These are phyloP conservation scores for Limanda limanda DNA, from an alignment of 2,113 vertebrate genomes.

Conservation along the genomic window DNA sequence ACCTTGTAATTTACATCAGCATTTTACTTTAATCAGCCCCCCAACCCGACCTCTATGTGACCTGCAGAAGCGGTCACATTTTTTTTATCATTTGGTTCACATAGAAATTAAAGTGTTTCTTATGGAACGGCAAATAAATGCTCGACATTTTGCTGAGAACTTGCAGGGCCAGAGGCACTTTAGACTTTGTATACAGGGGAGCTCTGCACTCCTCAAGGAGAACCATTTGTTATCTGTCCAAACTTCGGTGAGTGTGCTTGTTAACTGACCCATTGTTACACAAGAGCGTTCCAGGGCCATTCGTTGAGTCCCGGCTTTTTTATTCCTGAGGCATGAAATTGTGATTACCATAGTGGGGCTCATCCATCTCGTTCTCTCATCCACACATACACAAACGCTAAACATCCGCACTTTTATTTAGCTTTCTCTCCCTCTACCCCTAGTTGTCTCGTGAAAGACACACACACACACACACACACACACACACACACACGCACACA, in stretches of 20 bases:
- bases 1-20: slow-evolving; percentile 62
- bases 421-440: slow-evolving; percentile 22
- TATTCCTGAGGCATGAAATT: slow-evolving; percentile 67
- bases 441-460: slow-evolving; percentile 20
- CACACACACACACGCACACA: slow-evolving; percentile 14
- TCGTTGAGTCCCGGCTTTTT: slow-evolving; percentile 44
- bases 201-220: slow-evolving; percentile 53
- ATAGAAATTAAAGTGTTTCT: slow-evolving; percentile 48
- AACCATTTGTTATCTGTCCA: slow-evolving; percentile 68
- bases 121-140: slow-evolving; percentile 50
- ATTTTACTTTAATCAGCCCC: slow-evolving; percentile 65
- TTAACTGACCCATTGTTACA: slow-evolving; percentile 73
- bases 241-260: slow-evolving; percentile 61
- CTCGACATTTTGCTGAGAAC: slow-evolving; percentile 40
- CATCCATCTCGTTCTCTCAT: slow-evolving; percentile 62
- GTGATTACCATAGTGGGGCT: slow-evolving; percentile 63
- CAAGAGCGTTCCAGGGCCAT: slow-evolving; percentile 49
- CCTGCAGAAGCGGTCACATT: slow-evolving; percentile 18
- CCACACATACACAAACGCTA: slow-evolving; percentile 23
- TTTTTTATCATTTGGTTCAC: slow-evolving; percentile 36
- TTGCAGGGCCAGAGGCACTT: slow-evolving; percentile 23
- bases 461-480: slow-evolving; percentile 22
- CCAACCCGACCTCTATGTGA: slow-evolving; percentile 15
- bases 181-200: slow-evolving; percentile 49
- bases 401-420: slow-evolving; percentile 47